Evolutionary conservation across 2,113 vertebrate genomes (phyloP).

Genomic region (Entelurus aequoreus): DNA sequence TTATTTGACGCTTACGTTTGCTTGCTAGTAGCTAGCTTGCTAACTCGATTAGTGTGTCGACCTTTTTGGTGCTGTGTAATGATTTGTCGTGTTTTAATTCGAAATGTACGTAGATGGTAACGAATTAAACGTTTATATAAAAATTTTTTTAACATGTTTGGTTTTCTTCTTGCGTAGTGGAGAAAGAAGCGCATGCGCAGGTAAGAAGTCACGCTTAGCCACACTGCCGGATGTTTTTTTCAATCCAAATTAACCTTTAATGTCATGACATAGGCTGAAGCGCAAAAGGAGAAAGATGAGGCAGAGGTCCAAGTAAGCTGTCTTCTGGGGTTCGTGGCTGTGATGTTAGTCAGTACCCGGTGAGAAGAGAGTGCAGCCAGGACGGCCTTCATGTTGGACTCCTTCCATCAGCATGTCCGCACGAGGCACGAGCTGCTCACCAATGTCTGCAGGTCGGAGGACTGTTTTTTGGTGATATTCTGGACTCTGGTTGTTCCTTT

Average conservation of each 20-base stretch:
- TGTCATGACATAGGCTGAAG: constrained; percentile 78
- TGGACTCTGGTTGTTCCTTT: constrained; percentile 39
- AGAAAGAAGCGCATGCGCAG: constrained; percentile 96
- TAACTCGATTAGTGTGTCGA: not conserved
- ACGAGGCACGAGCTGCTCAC: not conserved
- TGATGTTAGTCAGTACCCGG: constrained; percentile 3
- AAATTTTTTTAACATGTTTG: not conserved
- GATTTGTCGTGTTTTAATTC: no score
- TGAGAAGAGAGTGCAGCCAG: constrained; percentile 10
- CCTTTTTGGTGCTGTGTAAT: no score
- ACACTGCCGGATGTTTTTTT: accelerated
- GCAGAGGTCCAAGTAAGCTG: constrained; percentile 87
- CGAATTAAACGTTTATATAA: no score
- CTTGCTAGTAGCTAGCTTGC: not conserved
- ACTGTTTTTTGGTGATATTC: constrained; percentile 32
- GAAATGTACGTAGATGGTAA: accelerated
- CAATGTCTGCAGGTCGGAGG: constrained; percentile 21
- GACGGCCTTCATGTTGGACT: constrained; percentile 15
- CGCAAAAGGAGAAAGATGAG: constrained; percentile 95
- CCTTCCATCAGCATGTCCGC: constrained; percentile 11
- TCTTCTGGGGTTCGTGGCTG: constrained; percentile 36
- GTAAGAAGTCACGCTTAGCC: constrained; percentile 55
- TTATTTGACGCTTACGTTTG: constrained; percentile 3
- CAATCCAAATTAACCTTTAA: not conserved
- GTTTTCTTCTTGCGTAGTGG: constrained; percentile 68